Evolutionary conservation across 2,113 vertebrate species (phyloP).

Genomic region (Amblyopsis rosae): DNA sequence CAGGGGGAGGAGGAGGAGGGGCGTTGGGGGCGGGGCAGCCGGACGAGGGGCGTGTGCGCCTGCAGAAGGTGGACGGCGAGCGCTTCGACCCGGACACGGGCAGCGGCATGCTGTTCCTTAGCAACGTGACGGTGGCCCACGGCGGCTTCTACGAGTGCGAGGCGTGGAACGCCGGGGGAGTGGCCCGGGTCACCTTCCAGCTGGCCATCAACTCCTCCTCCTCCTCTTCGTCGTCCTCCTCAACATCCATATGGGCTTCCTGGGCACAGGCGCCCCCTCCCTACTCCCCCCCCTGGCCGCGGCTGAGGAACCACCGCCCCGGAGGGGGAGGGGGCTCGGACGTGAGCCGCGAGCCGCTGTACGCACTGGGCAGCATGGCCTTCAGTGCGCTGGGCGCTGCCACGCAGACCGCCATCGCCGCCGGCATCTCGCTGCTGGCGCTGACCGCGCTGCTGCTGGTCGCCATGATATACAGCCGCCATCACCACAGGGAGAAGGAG

Average conservation of each 20-base stretch:
- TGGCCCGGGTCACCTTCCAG: slow-evolving; percentile 81
- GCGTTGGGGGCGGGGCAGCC: slow-evolving; percentile 40
- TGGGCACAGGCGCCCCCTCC: slow-evolving; percentile 69
- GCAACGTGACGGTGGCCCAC: slow-evolving; percentile 85
- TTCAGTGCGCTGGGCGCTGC: slow-evolving; percentile 84
- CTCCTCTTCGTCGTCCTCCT: slow-evolving; percentile 58
- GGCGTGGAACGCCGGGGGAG: slow-evolving; percentile 86
- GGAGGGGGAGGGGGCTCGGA: slow-evolving; percentile 59
- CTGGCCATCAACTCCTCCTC: slow-evolving; percentile 84
- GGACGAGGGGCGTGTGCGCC: slow-evolving; percentile 44
- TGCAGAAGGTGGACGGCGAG: slow-evolving; percentile 58
- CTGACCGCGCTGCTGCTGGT: slow-evolving; percentile 83
- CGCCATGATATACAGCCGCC: slow-evolving; percentile 84
- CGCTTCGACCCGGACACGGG: slow-evolving; percentile 81
- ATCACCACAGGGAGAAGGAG: slow-evolving; percentile 77
- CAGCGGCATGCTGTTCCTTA: slow-evolving; percentile 88
- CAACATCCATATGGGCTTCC: slow-evolving; percentile 65
- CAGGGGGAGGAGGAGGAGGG: background rate
- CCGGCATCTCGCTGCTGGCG: slow-evolving; percentile 85
- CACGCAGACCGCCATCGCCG: slow-evolving; percentile 84
- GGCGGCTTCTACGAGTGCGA: slow-evolving; percentile 89
- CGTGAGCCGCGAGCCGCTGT: slow-evolving; percentile 79
- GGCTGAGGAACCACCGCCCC: slow-evolving; percentile 54
- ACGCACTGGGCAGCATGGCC: slow-evolving; percentile 85
- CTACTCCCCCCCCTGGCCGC: slow-evolving; percentile 56